Conservation (phyloP, 2,797 vertebrate species). For the Propithecus deckenii region DNA sequence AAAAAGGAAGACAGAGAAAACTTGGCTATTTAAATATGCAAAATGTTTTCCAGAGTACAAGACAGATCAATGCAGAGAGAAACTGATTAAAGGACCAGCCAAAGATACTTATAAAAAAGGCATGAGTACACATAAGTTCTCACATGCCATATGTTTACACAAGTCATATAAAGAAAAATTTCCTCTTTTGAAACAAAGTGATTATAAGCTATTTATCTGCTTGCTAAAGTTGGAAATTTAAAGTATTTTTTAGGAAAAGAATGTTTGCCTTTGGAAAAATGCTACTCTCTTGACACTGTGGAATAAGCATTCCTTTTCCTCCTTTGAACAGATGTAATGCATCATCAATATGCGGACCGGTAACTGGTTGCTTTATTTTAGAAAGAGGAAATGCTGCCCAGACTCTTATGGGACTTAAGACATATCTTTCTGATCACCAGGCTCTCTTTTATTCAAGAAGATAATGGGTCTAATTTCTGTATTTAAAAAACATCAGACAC, state of each 20-base stretch:
- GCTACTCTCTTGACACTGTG: background rate
- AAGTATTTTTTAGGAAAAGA: background rate
- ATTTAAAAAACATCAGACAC: constrained; percentile 74
- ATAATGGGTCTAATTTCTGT: constrained; percentile 74
- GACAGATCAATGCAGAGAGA: background rate
- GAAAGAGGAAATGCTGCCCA: constrained; percentile 78
- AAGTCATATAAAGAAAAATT: background rate
- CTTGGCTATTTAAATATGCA: constrained; percentile 32
- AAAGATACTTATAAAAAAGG: background rate
- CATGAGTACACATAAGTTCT: background rate
- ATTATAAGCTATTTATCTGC: background rate
- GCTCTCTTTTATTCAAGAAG: constrained; percentile 73
- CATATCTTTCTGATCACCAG: constrained; percentile 71
- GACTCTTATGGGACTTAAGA: constrained; percentile 68
- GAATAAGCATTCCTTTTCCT: constrained; percentile 62
- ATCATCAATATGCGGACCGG: constrained; percentile 72
- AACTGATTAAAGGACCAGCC: background rate
- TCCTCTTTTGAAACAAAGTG: constrained; percentile 10
- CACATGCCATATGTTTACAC: background rate
- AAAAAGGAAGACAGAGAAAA: background rate
- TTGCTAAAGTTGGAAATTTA: background rate
- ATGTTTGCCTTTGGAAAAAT: constrained; percentile 27
- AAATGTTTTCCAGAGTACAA: constrained; percentile 38
- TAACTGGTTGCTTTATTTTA: constrained; percentile 65
- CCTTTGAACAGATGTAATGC: constrained; percentile 69